A percentile compares a stretch with the other conserved stretches of the same genome.
These are phyloP conservation scores for Pogonomyrmex californicus DNA, from an alignment of 1,140 invertebrate species.

Conservation along the genomic window DNA sequence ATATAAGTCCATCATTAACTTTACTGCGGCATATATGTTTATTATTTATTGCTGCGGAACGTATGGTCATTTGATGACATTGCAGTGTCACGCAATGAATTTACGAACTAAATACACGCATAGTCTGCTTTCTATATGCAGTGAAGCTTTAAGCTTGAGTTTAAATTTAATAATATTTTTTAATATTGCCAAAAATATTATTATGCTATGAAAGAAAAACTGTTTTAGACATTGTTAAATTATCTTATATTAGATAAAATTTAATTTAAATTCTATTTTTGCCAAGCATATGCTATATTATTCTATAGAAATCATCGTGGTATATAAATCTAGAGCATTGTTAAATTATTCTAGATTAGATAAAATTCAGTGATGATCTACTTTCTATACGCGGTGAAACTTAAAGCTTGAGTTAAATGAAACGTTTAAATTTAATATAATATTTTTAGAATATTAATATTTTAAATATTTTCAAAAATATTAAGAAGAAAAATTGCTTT, in stretches of 20 bases:
- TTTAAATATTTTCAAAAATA: background rate
- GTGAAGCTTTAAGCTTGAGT: background rate
- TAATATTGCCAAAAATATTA: too few relatives aligned
- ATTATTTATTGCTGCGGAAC: conserved; percentile 50
- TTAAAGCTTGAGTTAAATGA: background rate
- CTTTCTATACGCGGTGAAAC: background rate
- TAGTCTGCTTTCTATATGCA: background rate
- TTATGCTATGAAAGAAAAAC: too few relatives aligned
- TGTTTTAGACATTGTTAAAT: too few relatives aligned
- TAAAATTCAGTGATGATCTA: background rate
- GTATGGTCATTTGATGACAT: conserved; percentile 36
- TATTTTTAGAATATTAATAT: conserved; percentile 13
- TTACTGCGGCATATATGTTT: conserved; percentile 54
- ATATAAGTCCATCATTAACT: conserved; percentile 45
- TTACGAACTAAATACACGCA: background rate
- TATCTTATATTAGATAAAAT: too few relatives aligned
- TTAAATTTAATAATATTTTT: too few relatives aligned
- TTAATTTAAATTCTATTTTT: too few relatives aligned
- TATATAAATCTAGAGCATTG: too few relatives aligned
- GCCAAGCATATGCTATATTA: too few relatives aligned
- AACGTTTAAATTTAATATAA: background rate
- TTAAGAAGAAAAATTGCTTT: background rate
- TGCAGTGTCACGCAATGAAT: conserved; percentile 44
- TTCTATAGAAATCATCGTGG: too few relatives aligned
- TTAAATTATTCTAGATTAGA: too few relatives aligned